Conservation (phyloP, 2,888 invertebrate genomes). For the Limenitis camilla region DNA sequence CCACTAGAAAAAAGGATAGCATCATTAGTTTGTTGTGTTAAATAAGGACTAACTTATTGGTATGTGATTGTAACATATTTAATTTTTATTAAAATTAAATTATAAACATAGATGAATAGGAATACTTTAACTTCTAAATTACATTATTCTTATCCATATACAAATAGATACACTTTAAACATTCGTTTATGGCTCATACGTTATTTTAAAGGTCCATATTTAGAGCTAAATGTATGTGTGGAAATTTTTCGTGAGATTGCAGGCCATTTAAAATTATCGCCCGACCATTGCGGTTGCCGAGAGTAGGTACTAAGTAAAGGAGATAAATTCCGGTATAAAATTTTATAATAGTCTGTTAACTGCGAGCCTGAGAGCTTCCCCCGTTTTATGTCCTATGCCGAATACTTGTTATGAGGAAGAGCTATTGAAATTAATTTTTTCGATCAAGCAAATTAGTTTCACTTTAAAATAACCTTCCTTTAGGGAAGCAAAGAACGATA, state of each 20-base stretch:
- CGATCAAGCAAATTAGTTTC: conserved; percentile 16
- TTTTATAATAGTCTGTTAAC: conserved; percentile 37
- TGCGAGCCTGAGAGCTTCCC: conserved; percentile 29
- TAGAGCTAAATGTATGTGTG: conserved; percentile 11
- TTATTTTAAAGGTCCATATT: neutral
- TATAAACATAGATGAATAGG: too few relatives aligned
- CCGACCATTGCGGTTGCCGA: conserved; percentile 24
- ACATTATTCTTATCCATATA: neutral
- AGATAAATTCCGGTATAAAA: conserved; percentile 34
- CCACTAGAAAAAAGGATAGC: too few relatives aligned
- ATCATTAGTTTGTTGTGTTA: too few relatives aligned
- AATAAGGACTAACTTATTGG: too few relatives aligned
- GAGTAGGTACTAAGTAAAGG: conserved; percentile 28
- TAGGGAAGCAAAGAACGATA: neutral
- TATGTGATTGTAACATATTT: too few relatives aligned
- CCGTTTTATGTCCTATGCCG: conserved; percentile 28
- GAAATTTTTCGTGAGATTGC: conserved; percentile 24
- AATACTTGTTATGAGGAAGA: conserved; percentile 27
- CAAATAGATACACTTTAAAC: neutral
- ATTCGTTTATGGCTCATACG: neutral
- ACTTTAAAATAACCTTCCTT: neutral
- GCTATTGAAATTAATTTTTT: conserved; percentile 24
- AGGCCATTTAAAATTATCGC: conserved; percentile 30
- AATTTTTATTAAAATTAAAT: too few relatives aligned
- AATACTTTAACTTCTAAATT: too few relatives aligned